Base-by-base conservation (phyloP, 2,797 vertebrate genomes). In the Centropyge bicolor region DNA sequence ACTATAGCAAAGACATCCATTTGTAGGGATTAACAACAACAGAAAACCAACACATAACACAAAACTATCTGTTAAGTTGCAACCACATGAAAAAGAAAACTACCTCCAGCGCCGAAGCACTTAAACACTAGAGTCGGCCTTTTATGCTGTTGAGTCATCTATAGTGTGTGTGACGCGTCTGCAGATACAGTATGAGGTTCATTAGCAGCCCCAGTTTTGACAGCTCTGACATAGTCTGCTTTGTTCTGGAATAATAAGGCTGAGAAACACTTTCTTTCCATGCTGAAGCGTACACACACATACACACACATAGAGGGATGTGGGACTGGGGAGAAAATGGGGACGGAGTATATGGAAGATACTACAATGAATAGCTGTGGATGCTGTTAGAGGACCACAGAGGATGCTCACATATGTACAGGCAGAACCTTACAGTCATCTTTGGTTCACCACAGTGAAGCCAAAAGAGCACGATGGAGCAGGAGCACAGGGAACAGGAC, bases 231-330 rank as follows among this genome's bases (percentile, higher is more conserved):
- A 87, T 66, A 76, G 41, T 86, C 73, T 55, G 78, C 86, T 88
- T 88, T 91, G 80, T 89, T 88, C 61, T 19, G 9, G 66, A 83
- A 89, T 91, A 93, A 91, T 89, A 88, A 89, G 87, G 59, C 84
- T 31, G 68, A 76, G 79, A 72, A 85, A 73, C 64, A 75, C 64
- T 76, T 64, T 74, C 55, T 71, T 11, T 59, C 59, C 54, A 76
- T 56, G 54, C 62, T 59, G 74, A 83, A 70, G 51, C 56, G 17
- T 1, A 22, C 60, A 24, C 36, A 43, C 60, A 17, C 52, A 36
- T 48, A 49, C 55, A 41, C 73, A 59, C 69, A 43, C 61, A 56
- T 24, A 56, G 5, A 27, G 19, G 22, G 45, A 61, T 31, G 60
- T 31, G 27, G 4, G 27, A 31, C 27, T 31, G 27, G 27, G 27